Percentiles rank a stretch among this genome's conserved stretches.
Conservation (phyloP, 1,140 invertebrate species). For the Bombus pyrosoma region DNA sequence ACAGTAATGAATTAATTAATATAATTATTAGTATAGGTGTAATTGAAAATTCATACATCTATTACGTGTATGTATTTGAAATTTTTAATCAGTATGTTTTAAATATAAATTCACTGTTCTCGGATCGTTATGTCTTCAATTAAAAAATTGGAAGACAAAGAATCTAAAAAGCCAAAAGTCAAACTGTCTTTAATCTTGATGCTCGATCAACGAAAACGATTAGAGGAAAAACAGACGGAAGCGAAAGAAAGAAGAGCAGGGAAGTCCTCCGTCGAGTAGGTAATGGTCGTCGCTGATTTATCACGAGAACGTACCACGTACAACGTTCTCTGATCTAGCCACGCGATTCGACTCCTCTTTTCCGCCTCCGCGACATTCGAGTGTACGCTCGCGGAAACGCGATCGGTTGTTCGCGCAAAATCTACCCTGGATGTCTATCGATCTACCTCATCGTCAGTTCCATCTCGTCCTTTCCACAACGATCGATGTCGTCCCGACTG, state of each 20-base stretch:
- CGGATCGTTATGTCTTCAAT: too few relatives aligned
- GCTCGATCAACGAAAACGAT: not conserved
- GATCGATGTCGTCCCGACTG: conserved; percentile 22
- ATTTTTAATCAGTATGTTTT: too few relatives aligned
- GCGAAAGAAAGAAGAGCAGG: too few relatives aligned
- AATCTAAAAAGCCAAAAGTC: too few relatives aligned
- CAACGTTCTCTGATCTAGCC: not conserved
- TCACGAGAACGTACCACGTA: not conserved
- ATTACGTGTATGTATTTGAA: too few relatives aligned
- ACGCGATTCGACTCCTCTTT: not conserved
- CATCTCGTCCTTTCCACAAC: not conserved
- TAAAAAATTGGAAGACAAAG: too few relatives aligned
- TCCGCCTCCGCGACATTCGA: too few relatives aligned
- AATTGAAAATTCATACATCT: too few relatives aligned
- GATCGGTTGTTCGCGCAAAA: conserved; percentile 25
- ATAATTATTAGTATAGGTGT: too few relatives aligned
- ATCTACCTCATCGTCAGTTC: not conserved
- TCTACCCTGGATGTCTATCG: not conserved
- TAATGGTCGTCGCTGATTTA: not conserved
- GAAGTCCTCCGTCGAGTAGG: not conserved
- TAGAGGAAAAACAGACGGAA: not conserved
- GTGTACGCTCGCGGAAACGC: conserved; percentile 18
- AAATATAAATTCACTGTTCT: too few relatives aligned
- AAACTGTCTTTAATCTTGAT: too few relatives aligned
- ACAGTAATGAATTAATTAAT: too few relatives aligned